Conservation (phyloP, 30 jellyfish, hydroid and myxozoan species). For the Pelagia noctiluca region DNA sequence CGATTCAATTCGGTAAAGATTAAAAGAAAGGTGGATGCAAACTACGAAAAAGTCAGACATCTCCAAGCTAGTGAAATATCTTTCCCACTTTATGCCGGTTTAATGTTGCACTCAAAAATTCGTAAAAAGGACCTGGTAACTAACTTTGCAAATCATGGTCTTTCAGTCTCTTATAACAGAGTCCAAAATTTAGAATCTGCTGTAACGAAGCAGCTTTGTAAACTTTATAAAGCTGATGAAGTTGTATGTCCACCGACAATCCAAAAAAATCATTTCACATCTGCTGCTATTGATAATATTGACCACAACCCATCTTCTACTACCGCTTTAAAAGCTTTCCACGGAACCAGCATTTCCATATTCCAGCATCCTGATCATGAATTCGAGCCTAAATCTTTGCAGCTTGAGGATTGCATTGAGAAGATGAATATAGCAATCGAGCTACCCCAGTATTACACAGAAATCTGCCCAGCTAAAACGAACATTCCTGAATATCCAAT, state of each 20-base stretch:
- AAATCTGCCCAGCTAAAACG: neutral
- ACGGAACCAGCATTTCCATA: constrained; percentile 38
- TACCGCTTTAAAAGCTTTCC: constrained; percentile 2
- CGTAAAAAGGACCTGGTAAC: too few relatives aligned
- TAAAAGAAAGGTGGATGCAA: neutral
- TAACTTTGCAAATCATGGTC: too few relatives aligned
- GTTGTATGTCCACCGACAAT: constrained; percentile 36
- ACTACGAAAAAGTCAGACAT: too few relatives aligned
- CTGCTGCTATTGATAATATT: constrained; percentile 35
- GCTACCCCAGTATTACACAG: neutral
- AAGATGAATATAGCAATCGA: neutral
- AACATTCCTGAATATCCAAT: neutral
- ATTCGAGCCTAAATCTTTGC: neutral
- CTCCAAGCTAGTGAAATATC: too few relatives aligned
- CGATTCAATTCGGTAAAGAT: neutral
- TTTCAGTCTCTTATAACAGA: too few relatives aligned
- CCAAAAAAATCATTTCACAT: neutral
- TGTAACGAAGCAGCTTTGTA: too few relatives aligned
- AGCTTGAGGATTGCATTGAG: neutral
- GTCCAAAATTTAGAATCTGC: too few relatives aligned
- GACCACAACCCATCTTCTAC: constrained; percentile 35
- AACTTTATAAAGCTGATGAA: constrained; percentile 8
- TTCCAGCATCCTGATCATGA: constrained; percentile 19
- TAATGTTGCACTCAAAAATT: too few relatives aligned
- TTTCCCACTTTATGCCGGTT: too few relatives aligned